These are phyloP conservation scores for Heloderma charlesbogerti DNA, from an alignment of 2,113 vertebrate genomes.

Conservation along the genomic window DNA sequence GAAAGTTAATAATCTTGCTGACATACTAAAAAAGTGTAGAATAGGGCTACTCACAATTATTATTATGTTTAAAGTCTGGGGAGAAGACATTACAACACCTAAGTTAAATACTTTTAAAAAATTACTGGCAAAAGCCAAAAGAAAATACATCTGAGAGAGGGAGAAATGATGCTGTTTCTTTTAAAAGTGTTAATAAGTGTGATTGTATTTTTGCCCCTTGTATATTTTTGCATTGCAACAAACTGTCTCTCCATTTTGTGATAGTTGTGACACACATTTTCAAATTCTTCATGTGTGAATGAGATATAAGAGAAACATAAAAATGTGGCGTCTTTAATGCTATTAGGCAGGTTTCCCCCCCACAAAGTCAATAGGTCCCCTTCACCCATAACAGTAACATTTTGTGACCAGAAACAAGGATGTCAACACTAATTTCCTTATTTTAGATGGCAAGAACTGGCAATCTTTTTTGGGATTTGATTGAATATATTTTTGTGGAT, in stretches of 20 bases:
- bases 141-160: background rate
- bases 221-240: background rate
- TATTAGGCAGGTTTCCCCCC: no score
- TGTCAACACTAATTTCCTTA: background rate
- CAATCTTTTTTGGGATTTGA: no score
- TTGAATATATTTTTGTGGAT: no score
- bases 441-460: no score
- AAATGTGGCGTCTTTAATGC: background rate
- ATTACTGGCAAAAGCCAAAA: background rate
- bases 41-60: background rate
- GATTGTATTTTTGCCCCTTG: background rate
- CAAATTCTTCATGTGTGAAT: background rate
- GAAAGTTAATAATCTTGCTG: background rate
- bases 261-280: background rate
- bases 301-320: background rate
- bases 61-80: background rate
- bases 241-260: background rate
- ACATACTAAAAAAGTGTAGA: slow-evolving; percentile 27
- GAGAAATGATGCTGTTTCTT: background rate
- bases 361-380: no score
- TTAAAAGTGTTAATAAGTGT: background rate
- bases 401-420: background rate
- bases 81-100: background rate
- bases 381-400: background rate
- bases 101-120: background rate